Evolutionary conservation across 2,888 invertebrate species (phyloP), one percentile per base, ranked within the genome.

Genomic region (Lamellibrachia columna): DNA sequence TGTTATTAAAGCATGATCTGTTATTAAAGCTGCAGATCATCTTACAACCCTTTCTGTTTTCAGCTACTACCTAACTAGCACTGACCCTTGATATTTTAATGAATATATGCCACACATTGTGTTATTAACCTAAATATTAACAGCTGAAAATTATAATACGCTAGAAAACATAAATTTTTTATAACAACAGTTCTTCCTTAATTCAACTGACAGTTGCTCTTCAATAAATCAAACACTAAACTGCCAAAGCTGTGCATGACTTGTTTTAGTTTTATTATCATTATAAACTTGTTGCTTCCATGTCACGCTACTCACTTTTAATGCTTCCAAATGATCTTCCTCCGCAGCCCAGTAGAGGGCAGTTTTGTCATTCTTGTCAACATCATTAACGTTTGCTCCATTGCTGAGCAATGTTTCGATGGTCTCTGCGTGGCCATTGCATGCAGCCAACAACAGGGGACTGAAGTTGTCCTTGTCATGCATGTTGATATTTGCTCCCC

Each of bases 311-410:
- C 60, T 92, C 53, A 97, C 97, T 95, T 95, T 94, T 52, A 97
- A 94, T 53, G 96, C 96, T n/a, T 95, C 94, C 4, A 95, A 92
- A 91, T 97, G 96, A 93, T 97, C 96, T 94, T 96, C 96, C 93
- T 96, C 96, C 11, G 96, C 96, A 7, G 97, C 96, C 95, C 96
- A 95, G 94, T 95, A 97, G 75, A 97, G 94, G n/a, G 96, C 96
- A 6, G 96, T 96, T 93, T 96, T 96, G 94, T 97, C 97, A 94
- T 96, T 95, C 94, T 96, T 97, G 94, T 97, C 97, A 1, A 96
- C 94, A 55, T 96, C 96, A 11, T 94, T 94, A 91, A 96, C 94
- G 93, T 96, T 95, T 3, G 96, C 97, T n/a, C 95, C 96, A 28
- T 95, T 94, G 92, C 95, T 94, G 90, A 97, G 94, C 92, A 97